Conservation (phyloP, 2,113 vertebrate species). For the Trachemys scripta region DNA sequence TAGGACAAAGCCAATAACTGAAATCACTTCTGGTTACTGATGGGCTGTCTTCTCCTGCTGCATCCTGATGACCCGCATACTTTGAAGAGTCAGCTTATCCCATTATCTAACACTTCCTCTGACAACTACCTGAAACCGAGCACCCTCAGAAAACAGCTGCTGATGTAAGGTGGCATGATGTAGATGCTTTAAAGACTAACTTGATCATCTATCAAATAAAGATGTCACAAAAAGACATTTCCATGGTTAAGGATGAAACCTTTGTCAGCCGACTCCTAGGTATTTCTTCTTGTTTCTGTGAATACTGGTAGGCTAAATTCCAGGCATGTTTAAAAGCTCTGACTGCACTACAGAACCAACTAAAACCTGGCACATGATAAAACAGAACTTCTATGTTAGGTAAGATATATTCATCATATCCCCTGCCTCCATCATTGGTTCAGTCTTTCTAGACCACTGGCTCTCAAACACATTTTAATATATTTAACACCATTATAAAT, state of each 20-base stretch:
- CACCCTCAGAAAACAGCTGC: not conserved
- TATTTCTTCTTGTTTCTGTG: not conserved
- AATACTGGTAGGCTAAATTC: not conserved
- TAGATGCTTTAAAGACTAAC: not conserved
- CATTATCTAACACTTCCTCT: not conserved
- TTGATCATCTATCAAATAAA: not conserved
- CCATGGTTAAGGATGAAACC: not conserved
- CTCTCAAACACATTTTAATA: no score
- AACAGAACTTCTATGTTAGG: not conserved
- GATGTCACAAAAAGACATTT: not conserved
- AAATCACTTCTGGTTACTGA: not conserved
- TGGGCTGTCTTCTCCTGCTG: not conserved
- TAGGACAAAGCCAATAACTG: not conserved
- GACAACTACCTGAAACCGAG: not conserved
- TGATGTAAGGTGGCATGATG: not conserved
- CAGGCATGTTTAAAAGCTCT: not conserved
- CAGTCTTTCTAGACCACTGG: not conserved
- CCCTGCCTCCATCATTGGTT: not conserved
- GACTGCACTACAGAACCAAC: not conserved
- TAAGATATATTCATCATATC: not conserved
- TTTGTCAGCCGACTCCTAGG: not conserved
- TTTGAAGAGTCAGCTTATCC: not conserved
- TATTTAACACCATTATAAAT: no score
- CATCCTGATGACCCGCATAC: not conserved
- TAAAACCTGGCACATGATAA: not conserved